These are phyloP conservation scores for Vultur gryphus DNA, from an alignment of 2,797 vertebrate species.

Conservation along the genomic window DNA sequence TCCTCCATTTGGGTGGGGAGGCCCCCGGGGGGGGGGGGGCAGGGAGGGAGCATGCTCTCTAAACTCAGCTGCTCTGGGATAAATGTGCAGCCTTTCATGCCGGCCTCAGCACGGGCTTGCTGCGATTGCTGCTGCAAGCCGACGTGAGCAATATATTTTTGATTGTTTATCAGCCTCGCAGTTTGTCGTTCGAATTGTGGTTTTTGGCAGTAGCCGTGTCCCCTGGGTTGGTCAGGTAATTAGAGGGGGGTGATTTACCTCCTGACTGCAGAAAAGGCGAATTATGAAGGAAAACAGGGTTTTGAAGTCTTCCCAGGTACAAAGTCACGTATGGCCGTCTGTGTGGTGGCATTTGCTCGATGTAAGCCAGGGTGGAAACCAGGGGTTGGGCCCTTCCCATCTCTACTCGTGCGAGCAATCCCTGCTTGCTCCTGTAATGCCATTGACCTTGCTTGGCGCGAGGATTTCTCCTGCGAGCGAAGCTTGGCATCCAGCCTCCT, in stretches of 20 bases:
- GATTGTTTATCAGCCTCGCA: background rate
- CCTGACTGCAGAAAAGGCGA: rapidly evolving
- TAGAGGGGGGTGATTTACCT: background rate
- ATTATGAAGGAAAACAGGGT: background rate
- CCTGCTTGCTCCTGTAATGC: background rate
- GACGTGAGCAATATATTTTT: background rate
- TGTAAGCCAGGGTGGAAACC: background rate
- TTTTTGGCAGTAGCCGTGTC: rapidly evolving
- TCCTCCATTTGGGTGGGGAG: conserved; percentile 39
- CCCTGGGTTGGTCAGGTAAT: rapidly evolving
- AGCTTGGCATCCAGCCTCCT: background rate
- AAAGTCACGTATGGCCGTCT: background rate
- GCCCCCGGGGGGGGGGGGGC: background rate
- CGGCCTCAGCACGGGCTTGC: background rate
- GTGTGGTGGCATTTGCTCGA: rapidly evolving
- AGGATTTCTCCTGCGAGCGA: background rate
- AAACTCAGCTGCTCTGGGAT: background rate
- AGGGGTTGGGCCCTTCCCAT: background rate
- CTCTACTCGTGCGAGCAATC: background rate
- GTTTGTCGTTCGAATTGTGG: rapidly evolving
- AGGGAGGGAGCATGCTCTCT: background rate
- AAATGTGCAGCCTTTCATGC: background rate
- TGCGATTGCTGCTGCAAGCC: background rate
- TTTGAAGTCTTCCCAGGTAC: background rate
- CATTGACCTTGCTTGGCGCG: background rate